phyloP scores from a whole-genome alignment of 92 coral and sea anemone species.

The Heteractis magnifica region DNA sequence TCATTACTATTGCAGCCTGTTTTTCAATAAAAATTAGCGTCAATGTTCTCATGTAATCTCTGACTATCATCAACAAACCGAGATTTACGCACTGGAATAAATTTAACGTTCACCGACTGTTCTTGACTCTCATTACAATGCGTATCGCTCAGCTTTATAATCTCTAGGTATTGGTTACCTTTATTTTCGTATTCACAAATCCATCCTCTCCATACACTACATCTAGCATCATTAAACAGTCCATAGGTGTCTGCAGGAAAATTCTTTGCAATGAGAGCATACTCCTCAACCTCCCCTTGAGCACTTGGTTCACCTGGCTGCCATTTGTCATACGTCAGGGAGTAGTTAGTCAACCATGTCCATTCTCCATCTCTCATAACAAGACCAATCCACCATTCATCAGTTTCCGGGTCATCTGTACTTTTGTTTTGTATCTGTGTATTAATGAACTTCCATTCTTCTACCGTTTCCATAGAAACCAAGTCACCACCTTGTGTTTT shows the following conservation, averaged over 20 bases:
- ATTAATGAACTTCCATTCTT: too few species aligned
- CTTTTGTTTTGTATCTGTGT: too few species aligned
- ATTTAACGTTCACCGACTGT: too few species aligned
- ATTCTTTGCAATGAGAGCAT: background rate
- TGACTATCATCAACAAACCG: background rate
- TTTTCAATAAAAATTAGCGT: background rate
- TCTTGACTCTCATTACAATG: too few species aligned
- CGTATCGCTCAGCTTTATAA: background rate
- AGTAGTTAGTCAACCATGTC: background rate
- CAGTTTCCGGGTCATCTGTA: too few species aligned
- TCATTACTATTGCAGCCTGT: background rate
- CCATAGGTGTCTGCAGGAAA: background rate
- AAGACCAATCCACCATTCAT: slow-evolving; percentile 42
- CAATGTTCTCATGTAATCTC: background rate
- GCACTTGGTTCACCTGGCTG: background rate
- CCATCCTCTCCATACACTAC: background rate
- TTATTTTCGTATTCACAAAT: background rate
- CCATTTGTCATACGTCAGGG: slow-evolving; percentile 2
- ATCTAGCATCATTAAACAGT: background rate
- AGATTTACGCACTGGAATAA: background rate
- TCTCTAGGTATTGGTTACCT: background rate
- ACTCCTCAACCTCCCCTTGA: background rate
- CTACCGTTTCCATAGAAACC: too few species aligned
- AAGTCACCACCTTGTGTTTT: too few species aligned
- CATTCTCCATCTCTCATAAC: background rate